Evolutionary conservation across 2,797 vertebrate species (phyloP).

Genomic region (Erethizon dorsatum): DNA sequence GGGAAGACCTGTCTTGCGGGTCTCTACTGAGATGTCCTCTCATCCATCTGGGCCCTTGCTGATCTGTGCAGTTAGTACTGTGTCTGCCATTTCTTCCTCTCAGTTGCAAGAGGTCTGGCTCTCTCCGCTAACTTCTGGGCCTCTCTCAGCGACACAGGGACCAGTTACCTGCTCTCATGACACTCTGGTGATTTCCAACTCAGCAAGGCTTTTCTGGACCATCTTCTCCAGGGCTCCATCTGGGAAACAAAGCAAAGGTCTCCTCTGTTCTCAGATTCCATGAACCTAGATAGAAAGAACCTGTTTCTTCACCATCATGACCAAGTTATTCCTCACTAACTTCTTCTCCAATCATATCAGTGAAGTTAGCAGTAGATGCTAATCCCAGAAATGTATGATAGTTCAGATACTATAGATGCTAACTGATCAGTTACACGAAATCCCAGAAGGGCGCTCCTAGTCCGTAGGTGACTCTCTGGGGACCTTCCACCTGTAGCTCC

Average conservation of each 20-base stretch:
- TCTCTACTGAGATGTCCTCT: neutral
- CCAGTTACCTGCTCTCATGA: neutral
- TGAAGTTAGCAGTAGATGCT: neutral
- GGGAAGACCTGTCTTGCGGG: neutral
- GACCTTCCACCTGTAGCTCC: neutral
- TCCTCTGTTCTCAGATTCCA: neutral
- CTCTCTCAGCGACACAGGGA: neutral
- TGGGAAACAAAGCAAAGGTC: neutral
- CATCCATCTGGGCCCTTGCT: neutral
- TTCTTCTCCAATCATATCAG: neutral
- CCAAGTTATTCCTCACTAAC: neutral
- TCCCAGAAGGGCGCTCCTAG: neutral
- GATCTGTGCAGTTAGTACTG: accelerated
- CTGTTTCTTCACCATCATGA: neutral
- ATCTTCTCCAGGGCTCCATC: neutral
- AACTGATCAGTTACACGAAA: neutral
- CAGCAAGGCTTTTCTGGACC: neutral
- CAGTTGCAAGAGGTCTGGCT: neutral
- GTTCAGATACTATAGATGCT: neutral
- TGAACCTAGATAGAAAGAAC: neutral
- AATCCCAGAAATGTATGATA: neutral
- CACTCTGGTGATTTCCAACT: neutral
- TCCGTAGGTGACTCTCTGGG: neutral
- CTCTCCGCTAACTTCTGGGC: neutral
- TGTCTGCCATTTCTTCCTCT: neutral